These are phyloP conservation scores for Xenopus tropicalis DNA, from an alignment of 2,113 vertebrate genomes.

Conservation along the genomic window UCB_Xtro_10.0 CM004444.2:35933001-35933500, in stretches of 20 bases:
- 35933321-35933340: not conserved
- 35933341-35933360: not conserved
- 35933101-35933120: not conserved
- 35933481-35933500: too few relatives aligned
- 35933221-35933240: not conserved
- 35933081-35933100: not conserved
- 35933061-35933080: not conserved
- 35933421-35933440: not conserved
- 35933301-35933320: not conserved
- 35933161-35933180: not conserved
- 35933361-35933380: not conserved
- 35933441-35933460: too few relatives aligned
- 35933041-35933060: not conserved
- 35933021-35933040: not conserved
- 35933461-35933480: too few relatives aligned
- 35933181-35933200: not conserved
- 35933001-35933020: not conserved
- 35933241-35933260: not conserved
- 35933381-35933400: not conserved
- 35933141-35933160: not conserved
- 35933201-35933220: not conserved
- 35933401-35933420: not conserved
- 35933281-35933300: not conserved
- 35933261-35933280: slow-evolving; percentile 5
- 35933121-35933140: not conserved